phyloP scores from a whole-genome alignment of 2,797 vertebrate species.

The Champsocephalus esox region DNA sequence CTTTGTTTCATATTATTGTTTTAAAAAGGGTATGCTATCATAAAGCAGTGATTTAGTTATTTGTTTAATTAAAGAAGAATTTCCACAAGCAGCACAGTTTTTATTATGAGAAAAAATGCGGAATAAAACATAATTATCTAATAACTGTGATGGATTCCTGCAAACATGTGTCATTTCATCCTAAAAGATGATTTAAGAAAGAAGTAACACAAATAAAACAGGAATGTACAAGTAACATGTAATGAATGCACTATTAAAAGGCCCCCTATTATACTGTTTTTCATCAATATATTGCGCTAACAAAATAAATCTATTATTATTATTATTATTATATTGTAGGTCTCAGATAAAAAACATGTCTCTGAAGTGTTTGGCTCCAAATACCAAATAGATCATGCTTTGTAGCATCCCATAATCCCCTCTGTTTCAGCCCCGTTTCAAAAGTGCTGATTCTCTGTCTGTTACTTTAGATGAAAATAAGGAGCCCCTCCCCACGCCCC shows the following conservation, averaged over 20 bases:
- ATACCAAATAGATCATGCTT: too few relatives aligned
- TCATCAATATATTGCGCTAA: too few relatives aligned
- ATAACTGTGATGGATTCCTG: neutral
- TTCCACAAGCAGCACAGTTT: neutral
- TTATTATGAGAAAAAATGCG: neutral
- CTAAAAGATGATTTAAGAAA: neutral
- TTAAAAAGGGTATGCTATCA: neutral
- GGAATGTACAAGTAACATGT: neutral
- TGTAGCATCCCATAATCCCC: too few relatives aligned
- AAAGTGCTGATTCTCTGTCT: too few relatives aligned
- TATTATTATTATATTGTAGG: too few relatives aligned
- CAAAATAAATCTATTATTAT: too few relatives aligned
- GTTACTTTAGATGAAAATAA: too few relatives aligned
- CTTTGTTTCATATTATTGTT: conserved; percentile 1
- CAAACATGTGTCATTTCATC: neutral
- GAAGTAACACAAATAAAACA: neutral
- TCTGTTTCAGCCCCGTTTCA: too few relatives aligned
- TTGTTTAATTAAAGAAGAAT: neutral
- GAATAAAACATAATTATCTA: neutral
- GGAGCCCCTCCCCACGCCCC: too few relatives aligned
- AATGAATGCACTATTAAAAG: neutral
- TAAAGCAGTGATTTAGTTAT: neutral
- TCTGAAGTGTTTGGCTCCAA: too few relatives aligned
- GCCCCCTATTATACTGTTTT: too few relatives aligned
- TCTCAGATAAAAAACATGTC: too few relatives aligned